Conservation (phyloP, 2,113 vertebrate species). For the Lepus americanus region DNA sequence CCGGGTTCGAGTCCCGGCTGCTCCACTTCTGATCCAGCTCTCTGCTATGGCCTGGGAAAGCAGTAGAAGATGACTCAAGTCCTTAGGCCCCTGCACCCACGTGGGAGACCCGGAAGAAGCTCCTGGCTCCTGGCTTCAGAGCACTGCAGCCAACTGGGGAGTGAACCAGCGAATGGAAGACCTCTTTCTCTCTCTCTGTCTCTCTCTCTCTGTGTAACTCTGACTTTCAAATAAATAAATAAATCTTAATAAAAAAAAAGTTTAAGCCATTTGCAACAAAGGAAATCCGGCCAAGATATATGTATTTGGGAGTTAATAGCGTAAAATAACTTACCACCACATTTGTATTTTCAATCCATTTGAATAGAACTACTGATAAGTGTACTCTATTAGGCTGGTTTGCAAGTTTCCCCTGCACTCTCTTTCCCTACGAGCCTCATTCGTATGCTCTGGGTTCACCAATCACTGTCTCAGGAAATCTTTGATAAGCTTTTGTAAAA, state of each 20-base stretch:
- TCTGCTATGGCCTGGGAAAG: too few species aligned
- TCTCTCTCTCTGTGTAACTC: too few species aligned
- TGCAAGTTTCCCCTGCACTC: not conserved
- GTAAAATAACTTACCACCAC: not conserved
- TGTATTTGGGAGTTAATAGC: not conserved
- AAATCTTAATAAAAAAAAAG: not conserved
- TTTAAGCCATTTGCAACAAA: not conserved
- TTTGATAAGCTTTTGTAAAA: not conserved
- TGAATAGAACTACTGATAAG: not conserved
- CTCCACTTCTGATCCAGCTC: too few species aligned
- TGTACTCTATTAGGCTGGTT: not conserved
- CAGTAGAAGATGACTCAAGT: too few species aligned
- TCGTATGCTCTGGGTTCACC: not conserved
- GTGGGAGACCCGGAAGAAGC: too few species aligned
- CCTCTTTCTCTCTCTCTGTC: too few species aligned
- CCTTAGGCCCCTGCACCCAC: too few species aligned
- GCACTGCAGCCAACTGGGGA: too few species aligned
- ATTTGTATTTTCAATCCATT: not conserved
- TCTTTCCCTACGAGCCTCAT: not conserved
- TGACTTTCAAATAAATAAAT: too few species aligned
- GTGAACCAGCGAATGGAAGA: too few species aligned
- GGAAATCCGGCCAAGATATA: not conserved
- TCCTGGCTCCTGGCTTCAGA: too few species aligned
- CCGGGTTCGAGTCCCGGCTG: too few species aligned
- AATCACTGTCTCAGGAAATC: not conserved